Base-by-base conservation (phyloP, 2,113 vertebrate species). In the Mugil cephalus region DNA sequence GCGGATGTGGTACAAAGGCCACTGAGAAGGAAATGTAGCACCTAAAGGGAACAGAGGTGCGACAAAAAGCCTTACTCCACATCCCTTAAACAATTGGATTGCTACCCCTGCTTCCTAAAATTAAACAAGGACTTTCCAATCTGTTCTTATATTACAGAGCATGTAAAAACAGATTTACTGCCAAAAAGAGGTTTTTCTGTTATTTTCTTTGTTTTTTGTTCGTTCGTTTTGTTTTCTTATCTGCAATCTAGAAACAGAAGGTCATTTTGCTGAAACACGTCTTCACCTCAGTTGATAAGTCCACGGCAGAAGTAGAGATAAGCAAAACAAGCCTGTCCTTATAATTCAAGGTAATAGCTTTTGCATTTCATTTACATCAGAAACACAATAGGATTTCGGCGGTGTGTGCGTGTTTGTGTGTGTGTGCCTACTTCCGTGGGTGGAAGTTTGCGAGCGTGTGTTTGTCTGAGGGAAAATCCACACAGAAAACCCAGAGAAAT, bases 321-420 rank as follows among this genome's bases (percentile, higher is more conserved):
- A 88, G 76, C 73, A 85, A 85, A 55, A 75, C 75, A 76, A 74
- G 50, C 53, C 65, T 11, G 19, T 70, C 80, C 42, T 54, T 66
- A 68, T 84, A 80, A 88, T 88, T 91, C 61, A 79, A 88, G 69
- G 80, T 86, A 90, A 89, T 61, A 55, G 78, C 71, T 70, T 81
- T 80, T 82, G 74, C 83, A 77, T 74, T 54, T 76, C 19, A 68
- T 82, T 82, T 74, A 66, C 71, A 77, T 79, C 61, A 71, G 69
- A 73, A 82, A 30, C 73, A 81, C 45, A 69, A 65, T 38, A 39
- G 48, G 11, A 7, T 24, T n/a, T 18, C 24, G 24, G 3, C 24
- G 24, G 3, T 30, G 24, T 5, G 24, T 30, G 24, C 24, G 39
- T 19, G 45, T 60, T 34, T 50, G 17, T 53, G 24, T 71, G 56